These are phyloP conservation scores for Ostrea denselamellosa DNA, from an alignment of 1,140 invertebrate species.

Conservation along the genomic window DNA sequence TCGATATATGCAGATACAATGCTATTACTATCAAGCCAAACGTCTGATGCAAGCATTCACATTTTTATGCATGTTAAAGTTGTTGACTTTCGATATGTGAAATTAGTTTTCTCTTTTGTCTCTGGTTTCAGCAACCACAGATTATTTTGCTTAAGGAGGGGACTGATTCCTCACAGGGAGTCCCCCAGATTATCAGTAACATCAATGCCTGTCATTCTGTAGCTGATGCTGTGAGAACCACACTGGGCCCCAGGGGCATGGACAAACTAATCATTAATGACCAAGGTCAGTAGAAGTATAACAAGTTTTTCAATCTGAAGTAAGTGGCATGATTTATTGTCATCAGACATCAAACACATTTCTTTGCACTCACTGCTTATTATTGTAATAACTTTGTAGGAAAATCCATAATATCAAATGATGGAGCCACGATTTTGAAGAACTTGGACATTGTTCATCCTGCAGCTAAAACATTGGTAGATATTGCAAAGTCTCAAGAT, in stretches of 20 bases:
- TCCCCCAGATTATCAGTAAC: conserved; percentile 97
- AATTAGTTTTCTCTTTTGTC: neutral
- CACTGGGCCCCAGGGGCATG: conserved; percentile 98
- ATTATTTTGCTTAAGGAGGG: conserved; percentile 99
- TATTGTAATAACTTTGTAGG: conserved; percentile 79
- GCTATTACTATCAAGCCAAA: neutral
- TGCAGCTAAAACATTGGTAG: conserved; percentile 97
- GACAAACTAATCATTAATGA: conserved; percentile 98
- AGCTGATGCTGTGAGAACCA: conserved; percentile 97
- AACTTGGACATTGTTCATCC: conserved; percentile 98
- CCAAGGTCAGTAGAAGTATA: conserved; percentile 79
- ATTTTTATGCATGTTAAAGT: neutral
- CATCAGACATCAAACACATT: neutral
- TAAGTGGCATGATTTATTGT: no score
- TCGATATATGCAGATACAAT: neutral
- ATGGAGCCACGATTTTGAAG: conserved; percentile 99
- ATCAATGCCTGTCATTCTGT: conserved; percentile 99
- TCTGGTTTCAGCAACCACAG: conserved; percentile 90
- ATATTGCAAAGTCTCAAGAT: conserved; percentile 99
- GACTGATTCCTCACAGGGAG: conserved; percentile 97
- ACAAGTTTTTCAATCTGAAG: no score
- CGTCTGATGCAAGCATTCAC: neutral
- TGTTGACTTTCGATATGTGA: no score
- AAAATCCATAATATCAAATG: conserved; percentile 98
- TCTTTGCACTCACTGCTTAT: neutral